These are phyloP conservation scores for Abscondita cerata DNA, from an alignment of 2,888 invertebrate species.

Conservation along the genomic window DNA sequence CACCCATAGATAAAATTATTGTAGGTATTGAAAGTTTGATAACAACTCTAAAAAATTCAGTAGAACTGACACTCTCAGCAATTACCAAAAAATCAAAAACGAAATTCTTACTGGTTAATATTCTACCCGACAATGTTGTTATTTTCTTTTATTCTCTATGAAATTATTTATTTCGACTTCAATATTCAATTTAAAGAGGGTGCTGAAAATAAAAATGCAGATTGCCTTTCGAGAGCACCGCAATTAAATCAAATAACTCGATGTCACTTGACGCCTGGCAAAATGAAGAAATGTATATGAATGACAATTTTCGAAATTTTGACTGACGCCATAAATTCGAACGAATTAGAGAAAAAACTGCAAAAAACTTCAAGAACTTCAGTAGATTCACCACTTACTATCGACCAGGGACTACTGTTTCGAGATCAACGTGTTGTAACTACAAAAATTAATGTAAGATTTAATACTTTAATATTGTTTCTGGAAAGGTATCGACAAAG, in stretches of 20 bases:
- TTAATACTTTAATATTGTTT: neutral
- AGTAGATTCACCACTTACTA: neutral
- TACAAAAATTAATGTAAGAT: slow-evolving; percentile 1
- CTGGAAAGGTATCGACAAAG: slow-evolving; percentile 36
- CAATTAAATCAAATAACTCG: slow-evolving; percentile 5
- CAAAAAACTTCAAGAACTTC: neutral
- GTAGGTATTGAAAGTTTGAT: too few relatives aligned
- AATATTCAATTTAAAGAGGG: neutral
- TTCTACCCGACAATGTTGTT: too few relatives aligned
- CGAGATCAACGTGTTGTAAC: neutral
- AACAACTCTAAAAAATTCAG: too few relatives aligned
- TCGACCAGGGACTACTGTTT: neutral
- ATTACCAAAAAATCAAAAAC: too few relatives aligned
- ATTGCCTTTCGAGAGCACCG: slow-evolving; percentile 9
- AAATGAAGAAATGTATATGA: neutral
- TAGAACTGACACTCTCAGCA: too few relatives aligned
- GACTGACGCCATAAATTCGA: neutral
- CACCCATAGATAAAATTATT: too few relatives aligned
- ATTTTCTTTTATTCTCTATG: too few relatives aligned
- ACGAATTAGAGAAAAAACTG: neutral
- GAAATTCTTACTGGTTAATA: too few relatives aligned
- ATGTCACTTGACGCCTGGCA: neutral
- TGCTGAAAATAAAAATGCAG: neutral
- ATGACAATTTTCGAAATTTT: neutral
- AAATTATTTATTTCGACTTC: slow-evolving; percentile 9